Base-by-base conservation (phyloP, 1,140 invertebrate genomes). In the Drosophila pallidifrons region DNA sequence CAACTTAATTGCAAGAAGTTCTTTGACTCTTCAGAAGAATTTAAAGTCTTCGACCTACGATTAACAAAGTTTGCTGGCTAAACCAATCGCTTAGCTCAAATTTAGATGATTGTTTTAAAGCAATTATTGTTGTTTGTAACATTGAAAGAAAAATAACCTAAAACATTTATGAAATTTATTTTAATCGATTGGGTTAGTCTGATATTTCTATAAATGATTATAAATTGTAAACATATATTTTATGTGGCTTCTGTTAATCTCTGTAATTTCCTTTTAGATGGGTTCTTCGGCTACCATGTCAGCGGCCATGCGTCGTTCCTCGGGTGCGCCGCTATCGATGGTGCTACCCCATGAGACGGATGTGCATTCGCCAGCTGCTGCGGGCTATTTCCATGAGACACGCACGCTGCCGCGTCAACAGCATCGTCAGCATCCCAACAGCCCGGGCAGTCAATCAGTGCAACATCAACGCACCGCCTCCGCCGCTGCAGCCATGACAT, bases 401-500 rank as follows among this genome's bases (percentile, higher is more conserved):
- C 80, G 88, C 32, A 92, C 91, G 4, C 69, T 92, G 67, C 92
- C 92, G 0, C 82, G 91, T 10, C 85, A 91, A 59, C 86, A 71
- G 20, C 64, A 87, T 69, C 75, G 83, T 0, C 75, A 61, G 28
- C 82, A 88, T 75, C 81, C 87, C 45, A 87, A 81, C 59, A 91
- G 86, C 51, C 82, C 87, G 0, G 79, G 82, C 43, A 82, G 82
- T 32, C 77, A 82, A 35, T 82, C 80, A 0, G 73, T 89, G 58
- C 83, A 92, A 47, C 87, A 92, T 78, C 91, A 92, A 46, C 87
- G 87, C 41, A 91, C 83, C 1, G 82, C 77, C 2, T 91, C 87
- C 2, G 78, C 85, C 2, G 75, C 70, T 1, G 90, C 80, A 20
- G 75, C 82, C 43, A 90, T 88, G 75, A 79, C 73, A 43, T 79